Percentiles rank a stretch among this genome's conserved stretches.
phyloP scores from a whole-genome alignment of 1,140 invertebrate species.

The Schlechtendalia chinensis region DNA sequence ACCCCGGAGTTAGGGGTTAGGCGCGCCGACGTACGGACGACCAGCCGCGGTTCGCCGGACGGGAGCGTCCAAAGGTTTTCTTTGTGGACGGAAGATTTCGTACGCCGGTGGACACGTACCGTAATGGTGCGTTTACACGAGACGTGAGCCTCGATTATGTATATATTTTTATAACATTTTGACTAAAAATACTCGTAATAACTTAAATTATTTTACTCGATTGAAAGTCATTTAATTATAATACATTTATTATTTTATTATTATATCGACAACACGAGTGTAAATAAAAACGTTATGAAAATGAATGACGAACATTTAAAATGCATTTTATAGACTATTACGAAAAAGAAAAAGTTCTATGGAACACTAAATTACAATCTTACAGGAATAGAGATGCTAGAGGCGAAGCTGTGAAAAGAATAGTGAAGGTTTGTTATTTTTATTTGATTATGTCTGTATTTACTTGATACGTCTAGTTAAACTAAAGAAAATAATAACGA shows the following conservation, averaged over 20 bases:
- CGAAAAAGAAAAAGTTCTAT: too few relatives aligned
- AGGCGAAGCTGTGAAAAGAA: slow-evolving; percentile 39
- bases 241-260: slow-evolving; percentile 30
- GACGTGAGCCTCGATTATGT: slow-evolving; percentile 3
- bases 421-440: slow-evolving; percentile 46
- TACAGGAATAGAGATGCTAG: slow-evolving; percentile 44
- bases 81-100: too few relatives aligned
- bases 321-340: too few relatives aligned
- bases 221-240: too few relatives aligned
- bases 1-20: too few relatives aligned
- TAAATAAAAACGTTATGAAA: slow-evolving; percentile 36
- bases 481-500: slow-evolving; percentile 37
- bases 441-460: slow-evolving; percentile 31
- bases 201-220: too few relatives aligned
- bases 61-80: too few relatives aligned
- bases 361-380: too few relatives aligned
- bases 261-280: slow-evolving; percentile 31
- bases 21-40: too few relatives aligned
- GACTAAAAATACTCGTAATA: slow-evolving; percentile 17
- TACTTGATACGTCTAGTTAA: slow-evolving; percentile 22
- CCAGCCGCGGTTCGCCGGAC: too few relatives aligned
- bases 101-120: too few relatives aligned
- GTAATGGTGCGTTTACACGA: slow-evolving; percentile 27
- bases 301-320: slow-evolving; percentile 33
- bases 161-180: slow-evolving; percentile 31